Percentiles rank a stretch among this genome's conserved stretches.
These are phyloP conservation scores for Cryptocephalus primarius DNA, from an alignment of 2,888 invertebrate genomes.

Conservation along the genomic window DNA sequence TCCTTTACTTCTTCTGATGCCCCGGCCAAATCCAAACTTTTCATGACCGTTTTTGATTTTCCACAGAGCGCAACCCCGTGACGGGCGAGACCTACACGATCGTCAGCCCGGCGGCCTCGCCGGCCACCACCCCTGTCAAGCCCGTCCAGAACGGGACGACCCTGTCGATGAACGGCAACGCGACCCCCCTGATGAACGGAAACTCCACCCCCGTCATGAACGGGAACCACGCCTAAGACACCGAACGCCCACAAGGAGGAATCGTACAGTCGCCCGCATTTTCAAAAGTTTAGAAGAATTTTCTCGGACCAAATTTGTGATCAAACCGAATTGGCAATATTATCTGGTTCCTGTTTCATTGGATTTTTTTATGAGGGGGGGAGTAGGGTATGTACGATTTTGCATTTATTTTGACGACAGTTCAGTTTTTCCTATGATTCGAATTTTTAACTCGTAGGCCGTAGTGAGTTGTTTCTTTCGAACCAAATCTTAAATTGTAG, in stretches of 20 bases:
- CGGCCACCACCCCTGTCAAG: slow-evolving; percentile 28
- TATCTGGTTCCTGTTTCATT: slow-evolving; percentile 1
- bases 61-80: slow-evolving; percentile 35
- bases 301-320: too few species aligned
- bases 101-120: slow-evolving; percentile 23
- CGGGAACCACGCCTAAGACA: slow-evolving; percentile 8
- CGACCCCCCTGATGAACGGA: slow-evolving; percentile 22
- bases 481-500: slow-evolving; percentile 12
- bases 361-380: background rate
- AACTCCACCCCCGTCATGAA: slow-evolving; percentile 17
- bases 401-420: too few species aligned
- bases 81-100: slow-evolving; percentile 35
- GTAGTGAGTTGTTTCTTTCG: slow-evolving; percentile 9
- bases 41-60: background rate
- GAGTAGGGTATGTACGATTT: too few species aligned
- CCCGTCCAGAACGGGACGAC: slow-evolving; percentile 26
- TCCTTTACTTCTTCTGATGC: too few species aligned
- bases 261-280: slow-evolving; percentile 1
- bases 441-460: background rate
- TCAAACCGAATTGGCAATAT: too few species aligned
- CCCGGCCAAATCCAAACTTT: too few species aligned
- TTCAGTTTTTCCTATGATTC: too few species aligned
- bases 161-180: slow-evolving; percentile 20
- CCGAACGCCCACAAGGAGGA: slow-evolving; percentile 1
- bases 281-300: background rate